phyloP scores from a whole-genome alignment of 2,797 vertebrate species.

The Periophthalmus magnuspinnatus region DNA sequence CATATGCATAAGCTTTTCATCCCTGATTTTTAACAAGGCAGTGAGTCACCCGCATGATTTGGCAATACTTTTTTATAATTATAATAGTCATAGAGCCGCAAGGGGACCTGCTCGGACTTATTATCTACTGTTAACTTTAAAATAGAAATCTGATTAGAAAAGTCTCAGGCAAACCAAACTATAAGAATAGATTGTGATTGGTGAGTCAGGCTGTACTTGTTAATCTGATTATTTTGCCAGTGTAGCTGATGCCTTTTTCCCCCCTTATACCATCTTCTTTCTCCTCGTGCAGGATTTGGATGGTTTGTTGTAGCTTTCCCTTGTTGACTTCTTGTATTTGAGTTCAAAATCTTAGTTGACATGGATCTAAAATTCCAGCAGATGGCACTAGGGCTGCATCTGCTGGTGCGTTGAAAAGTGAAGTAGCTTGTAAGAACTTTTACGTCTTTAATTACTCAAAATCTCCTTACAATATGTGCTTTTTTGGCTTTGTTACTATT shows the following conservation, averaged over 20 bases:
- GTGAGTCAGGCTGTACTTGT: neutral
- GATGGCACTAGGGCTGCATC: neutral
- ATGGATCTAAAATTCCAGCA: neutral
- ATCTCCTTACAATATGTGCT: neutral
- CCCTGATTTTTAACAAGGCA: slow-evolving; percentile 8
- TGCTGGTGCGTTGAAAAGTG: neutral
- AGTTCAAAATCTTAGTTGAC: neutral
- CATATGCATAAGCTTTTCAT: slow-evolving; percentile 23
- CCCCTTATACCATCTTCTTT: neutral
- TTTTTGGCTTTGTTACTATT: too few species aligned
- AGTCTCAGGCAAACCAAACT: neutral
- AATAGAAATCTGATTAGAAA: slow-evolving; percentile 3
- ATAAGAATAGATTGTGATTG: neutral
- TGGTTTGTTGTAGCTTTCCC: neutral
- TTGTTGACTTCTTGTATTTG: neutral
- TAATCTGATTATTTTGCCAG: neutral
- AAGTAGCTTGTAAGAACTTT: neutral
- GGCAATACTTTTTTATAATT: slow-evolving; percentile 6
- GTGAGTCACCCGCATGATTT: slow-evolving; percentile 7
- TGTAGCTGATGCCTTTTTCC: too few species aligned
- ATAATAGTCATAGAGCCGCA: neutral
- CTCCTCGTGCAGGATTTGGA: neutral
- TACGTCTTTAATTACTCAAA: neutral
- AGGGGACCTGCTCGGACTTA: neutral
- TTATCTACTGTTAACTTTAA: slow-evolving; percentile 2